Evolutionary conservation across 2,797 vertebrate species (phyloP).

Genomic region (Psittacula echo): DNA sequence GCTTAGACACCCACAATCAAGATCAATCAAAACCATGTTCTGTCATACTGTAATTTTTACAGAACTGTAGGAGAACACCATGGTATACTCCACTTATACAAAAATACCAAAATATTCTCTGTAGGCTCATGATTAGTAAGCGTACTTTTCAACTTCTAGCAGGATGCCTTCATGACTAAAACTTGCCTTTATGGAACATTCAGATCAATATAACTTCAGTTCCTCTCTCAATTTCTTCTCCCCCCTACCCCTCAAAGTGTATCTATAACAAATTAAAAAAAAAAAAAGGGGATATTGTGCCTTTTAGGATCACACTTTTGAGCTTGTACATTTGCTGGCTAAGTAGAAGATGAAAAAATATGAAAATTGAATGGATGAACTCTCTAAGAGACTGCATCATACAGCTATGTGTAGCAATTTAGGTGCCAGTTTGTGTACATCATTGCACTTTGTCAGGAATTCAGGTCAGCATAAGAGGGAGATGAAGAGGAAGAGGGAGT

Average conservation of each 20-base stretch:
- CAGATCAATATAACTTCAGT: not conserved
- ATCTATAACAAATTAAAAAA: not conserved
- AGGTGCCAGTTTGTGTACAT: not conserved
- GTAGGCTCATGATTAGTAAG: not conserved
- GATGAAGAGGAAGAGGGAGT: not conserved
- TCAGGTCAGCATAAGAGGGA: not conserved
- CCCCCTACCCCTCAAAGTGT: rapidly evolving
- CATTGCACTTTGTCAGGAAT: not conserved
- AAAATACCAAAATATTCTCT: not conserved
- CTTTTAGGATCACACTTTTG: not conserved
- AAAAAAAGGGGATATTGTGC: rapidly evolving
- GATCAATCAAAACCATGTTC: not conserved
- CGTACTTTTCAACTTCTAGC: not conserved
- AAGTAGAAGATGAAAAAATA: not conserved
- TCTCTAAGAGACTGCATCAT: not conserved
- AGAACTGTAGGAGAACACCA: not conserved
- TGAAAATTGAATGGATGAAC: not conserved
- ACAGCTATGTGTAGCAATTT: not conserved
- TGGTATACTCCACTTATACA: not conserved
- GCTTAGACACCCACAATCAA: not conserved
- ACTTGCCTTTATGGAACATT: not conserved
- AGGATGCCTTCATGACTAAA: not conserved
- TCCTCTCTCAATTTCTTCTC: rapidly evolving
- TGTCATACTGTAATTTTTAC: not conserved
- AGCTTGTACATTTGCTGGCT: not conserved